Conservation (phyloP, 2,888 invertebrate genomes). For the Eilema griseolum region DNA sequence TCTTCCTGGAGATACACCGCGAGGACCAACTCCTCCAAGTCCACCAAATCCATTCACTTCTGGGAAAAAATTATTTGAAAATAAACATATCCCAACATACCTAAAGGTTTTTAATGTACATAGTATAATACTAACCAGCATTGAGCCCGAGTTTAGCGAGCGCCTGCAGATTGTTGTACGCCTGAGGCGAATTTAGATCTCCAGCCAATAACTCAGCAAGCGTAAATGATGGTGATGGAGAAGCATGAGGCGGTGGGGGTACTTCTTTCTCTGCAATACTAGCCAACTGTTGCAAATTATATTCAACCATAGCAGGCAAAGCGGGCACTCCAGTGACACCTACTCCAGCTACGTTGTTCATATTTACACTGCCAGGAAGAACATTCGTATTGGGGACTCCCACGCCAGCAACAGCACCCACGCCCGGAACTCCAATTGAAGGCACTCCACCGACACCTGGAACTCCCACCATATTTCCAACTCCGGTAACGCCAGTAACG, state of each 20-base stretch:
- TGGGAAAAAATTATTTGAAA: constrained; percentile 53
- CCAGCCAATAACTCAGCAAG: constrained; percentile 92
- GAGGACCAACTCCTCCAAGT: constrained; percentile 81
- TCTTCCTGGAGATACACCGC: constrained; percentile 84
- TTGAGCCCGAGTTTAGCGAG: constrained; percentile 94
- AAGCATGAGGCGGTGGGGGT: constrained; percentile 84
- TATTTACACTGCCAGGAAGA: constrained; percentile 70
- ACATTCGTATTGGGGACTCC: constrained; percentile 69
- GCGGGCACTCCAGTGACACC: constrained; percentile 73
- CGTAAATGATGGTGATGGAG: constrained; percentile 90
- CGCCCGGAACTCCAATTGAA: constrained; percentile 68
- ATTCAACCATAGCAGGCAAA: constrained; percentile 92
- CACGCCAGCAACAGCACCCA: constrained; percentile 67
- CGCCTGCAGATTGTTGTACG: constrained; percentile 95
- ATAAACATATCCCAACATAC: constrained; percentile 18
- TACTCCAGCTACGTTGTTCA: constrained; percentile 71
- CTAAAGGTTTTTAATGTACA: not conserved
- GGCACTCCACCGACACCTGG: constrained; percentile 60
- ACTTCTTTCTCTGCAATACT: constrained; percentile 91
- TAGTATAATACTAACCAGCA: constrained; percentile 83
- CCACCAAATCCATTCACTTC: constrained; percentile 85
- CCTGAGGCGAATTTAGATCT: constrained; percentile 90
- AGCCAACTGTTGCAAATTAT: constrained; percentile 94
- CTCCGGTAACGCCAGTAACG: constrained; percentile 67
- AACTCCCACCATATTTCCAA: constrained; percentile 69